phyloP scores from a whole-genome alignment of 2,888 invertebrate species.

The Cephus runcator region DNA sequence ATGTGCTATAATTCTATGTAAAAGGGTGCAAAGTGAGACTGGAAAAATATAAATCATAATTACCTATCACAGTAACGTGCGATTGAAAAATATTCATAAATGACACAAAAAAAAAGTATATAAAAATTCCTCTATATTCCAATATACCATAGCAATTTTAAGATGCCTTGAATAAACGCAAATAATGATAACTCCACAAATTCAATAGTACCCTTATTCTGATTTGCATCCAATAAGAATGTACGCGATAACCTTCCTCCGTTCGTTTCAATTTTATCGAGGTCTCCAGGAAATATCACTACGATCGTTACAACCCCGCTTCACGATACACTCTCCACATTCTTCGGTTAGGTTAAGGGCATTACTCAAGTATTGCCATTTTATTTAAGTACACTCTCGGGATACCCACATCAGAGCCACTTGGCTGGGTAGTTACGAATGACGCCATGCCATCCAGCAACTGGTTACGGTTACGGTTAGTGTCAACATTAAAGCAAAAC shows the following conservation, averaged over 20 bases:
- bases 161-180: background rate
- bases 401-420: background rate
- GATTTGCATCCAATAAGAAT: background rate
- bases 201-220: background rate
- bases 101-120: background rate
- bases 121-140: background rate
- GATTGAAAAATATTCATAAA: background rate
- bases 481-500: background rate
- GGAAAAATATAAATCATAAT: background rate
- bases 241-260: background rate
- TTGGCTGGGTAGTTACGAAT: background rate
- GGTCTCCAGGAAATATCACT: background rate
- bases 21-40: background rate
- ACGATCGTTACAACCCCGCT: background rate
- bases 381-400: background rate
- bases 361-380: background rate
- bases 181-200: background rate
- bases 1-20: background rate
- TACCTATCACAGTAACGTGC: background rate
- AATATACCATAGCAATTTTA: background rate
- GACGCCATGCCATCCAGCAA: background rate
- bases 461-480: conserved; percentile 3
- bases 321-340: background rate
- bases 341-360: background rate
- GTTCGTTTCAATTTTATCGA: background rate